Base-by-base conservation (phyloP, 2,797 vertebrate species). In the Hydrophis major region DNA sequence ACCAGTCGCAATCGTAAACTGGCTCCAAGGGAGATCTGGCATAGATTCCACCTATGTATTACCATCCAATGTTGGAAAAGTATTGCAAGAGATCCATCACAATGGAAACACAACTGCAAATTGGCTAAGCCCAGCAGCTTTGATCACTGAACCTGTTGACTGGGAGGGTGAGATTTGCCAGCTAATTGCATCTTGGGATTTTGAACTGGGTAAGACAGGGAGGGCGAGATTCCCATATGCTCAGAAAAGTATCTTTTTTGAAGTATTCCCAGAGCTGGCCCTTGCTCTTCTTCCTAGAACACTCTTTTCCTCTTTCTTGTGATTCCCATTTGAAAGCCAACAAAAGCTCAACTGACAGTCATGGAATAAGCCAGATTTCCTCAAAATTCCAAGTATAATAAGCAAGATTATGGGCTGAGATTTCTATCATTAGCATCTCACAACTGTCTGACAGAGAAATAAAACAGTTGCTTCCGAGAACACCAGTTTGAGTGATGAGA, bases 341-440 rank as follows among this genome's bases (percentile, higher is more conserved):
- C 16, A n/a, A 93, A 95, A 95, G 92, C 1, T 92, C 93, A 92
- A 90, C 1, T 11, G 42, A 1, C 88, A 94, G 94, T 94, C 42
- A 92, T 89, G 74, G 20, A 86, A 56, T 16, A 88, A n/a, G 32
- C 32, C 91, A 94, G 93, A 94, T 93, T 94, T 96, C 22, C 88
- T 93, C 94, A 95, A 90, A 92, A 90, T 93, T 2, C 11, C 25
- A 61, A 60, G 32, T 42, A 89, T 63, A 32, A 60, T 53, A 92
- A 95, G 86, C 93, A 94, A 94, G 93, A 96, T 93, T 12, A 95
- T 95, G 91, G 63, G 95, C 10, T 83, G 91, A 90, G 94, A 95
- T 96, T 96, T 96, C 95, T 86, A 86, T 11, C 74, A 69, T 42
- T 86, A 59, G 91, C 66, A 94, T 90, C 95, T 94, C 25, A 90